Percentiles rank a stretch among this genome's conserved stretches.
phyloP scores from a whole-genome alignment of 2,888 invertebrate species.

The Polymixis lichenea region DNA sequence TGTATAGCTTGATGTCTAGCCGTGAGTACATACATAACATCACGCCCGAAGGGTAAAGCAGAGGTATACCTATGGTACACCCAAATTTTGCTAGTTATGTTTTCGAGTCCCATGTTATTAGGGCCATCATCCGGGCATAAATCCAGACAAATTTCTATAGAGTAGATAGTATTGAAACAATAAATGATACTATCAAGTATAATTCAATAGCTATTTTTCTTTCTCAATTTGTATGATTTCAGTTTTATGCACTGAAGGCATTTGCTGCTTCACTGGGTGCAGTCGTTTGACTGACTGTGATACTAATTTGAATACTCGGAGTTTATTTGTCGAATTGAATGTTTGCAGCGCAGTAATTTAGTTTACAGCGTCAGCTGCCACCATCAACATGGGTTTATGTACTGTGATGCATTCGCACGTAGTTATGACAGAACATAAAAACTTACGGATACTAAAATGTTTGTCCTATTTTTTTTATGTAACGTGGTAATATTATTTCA shows the following conservation, averaged over 20 bases:
- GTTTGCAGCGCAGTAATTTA: slow-evolving; percentile 51
- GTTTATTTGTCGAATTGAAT: slow-evolving; percentile 55
- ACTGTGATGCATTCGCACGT: slow-evolving; percentile 45
- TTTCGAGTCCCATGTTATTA: neutral
- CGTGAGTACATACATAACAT: too few relatives aligned
- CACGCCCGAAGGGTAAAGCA: neutral
- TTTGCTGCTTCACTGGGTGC: slow-evolving; percentile 22
- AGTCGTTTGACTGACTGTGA: slow-evolving; percentile 24
- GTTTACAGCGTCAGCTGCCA: slow-evolving; percentile 42
- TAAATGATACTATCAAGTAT: slow-evolving; percentile 5
- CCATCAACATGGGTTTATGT: slow-evolving; percentile 51
- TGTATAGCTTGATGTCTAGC: too few relatives aligned
- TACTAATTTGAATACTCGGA: slow-evolving; percentile 44
- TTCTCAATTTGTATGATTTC: slow-evolving; percentile 26
- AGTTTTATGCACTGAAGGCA: slow-evolving; percentile 11
- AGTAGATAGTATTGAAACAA: neutral
- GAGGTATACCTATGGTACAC: neutral
- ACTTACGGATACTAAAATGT: slow-evolving; percentile 44
- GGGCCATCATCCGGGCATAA: neutral
- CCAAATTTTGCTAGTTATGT: neutral
- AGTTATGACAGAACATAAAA: slow-evolving; percentile 48
- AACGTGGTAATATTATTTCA: slow-evolving; percentile 26
- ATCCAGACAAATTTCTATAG: neutral
- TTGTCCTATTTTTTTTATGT: slow-evolving; percentile 24
- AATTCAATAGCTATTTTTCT: slow-evolving; percentile 28